phyloP scores from a whole-genome alignment of 2,797 vertebrate genomes.

The Huso huso region DNA sequence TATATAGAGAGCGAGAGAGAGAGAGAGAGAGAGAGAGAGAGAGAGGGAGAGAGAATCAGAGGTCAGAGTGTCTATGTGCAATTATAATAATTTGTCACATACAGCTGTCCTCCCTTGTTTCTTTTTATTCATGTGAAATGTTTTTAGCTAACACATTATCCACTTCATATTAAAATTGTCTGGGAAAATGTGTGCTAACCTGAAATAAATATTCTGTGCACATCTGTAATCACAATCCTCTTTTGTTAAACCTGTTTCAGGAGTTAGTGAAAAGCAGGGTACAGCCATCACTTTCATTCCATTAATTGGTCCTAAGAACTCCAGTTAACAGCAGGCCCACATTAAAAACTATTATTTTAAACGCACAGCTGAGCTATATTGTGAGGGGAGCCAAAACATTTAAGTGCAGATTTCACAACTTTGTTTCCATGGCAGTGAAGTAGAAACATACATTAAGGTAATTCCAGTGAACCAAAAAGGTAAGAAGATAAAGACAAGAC shows the following conservation, averaged over 20 bases:
- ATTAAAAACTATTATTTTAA: slow-evolving; percentile 10
- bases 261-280: background rate
- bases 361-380: background rate
- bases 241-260: too few species aligned
- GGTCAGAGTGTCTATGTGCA: too few species aligned
- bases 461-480: too few species aligned
- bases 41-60: background rate
- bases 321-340: background rate
- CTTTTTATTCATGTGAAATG: too few species aligned
- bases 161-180: too few species aligned
- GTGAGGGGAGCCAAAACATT: slow-evolving; percentile 1
- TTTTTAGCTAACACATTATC: too few species aligned
- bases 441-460: too few species aligned
- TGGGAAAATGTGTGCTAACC: background rate
- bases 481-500: too few species aligned
- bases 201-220: background rate
- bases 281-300: slow-evolving; percentile 2
- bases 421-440: background rate
- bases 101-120: too few species aligned
- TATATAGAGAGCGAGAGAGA: background rate
- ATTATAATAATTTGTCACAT: too few species aligned
- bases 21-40: background rate
- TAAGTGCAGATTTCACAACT: slow-evolving; percentile 1
- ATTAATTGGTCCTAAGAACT: slow-evolving; percentile 3
- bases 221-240: background rate